Base-by-base conservation (phyloP, 64 coral and sea anemone genomes). In the Stichodactyla helianthus region DNA sequence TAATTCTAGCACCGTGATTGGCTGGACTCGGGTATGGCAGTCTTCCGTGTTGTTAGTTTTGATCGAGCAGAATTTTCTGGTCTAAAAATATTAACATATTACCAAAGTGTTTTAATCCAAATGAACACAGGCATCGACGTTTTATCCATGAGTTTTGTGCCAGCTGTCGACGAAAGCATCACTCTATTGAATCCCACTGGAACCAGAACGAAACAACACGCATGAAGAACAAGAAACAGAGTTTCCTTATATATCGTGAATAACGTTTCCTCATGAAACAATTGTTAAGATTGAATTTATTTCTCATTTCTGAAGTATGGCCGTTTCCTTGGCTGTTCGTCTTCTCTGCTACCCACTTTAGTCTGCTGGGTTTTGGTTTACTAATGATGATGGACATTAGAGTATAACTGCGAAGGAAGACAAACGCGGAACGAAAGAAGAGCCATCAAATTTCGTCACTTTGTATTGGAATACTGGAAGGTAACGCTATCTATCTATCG, bases 301-400 rank as follows among this genome's bases (percentile, higher is more conserved):
- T 93, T 89, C 88, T 97, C 59, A 97, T 97, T 70, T 87, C 85
- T 11, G 91, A 97, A 82, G 81, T 89, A 80, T 97, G 94, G 94
- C 91, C 91, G 7, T 84, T 84, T 58, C 88, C 94, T 50, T 97
- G 94, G 94, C 83, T 97, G 55, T 68, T 90, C 26, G 51, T 89
- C 52, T 88, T 97, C 16, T 97, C 91, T 18, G 91, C 87, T 20
- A 79, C 79, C 61, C 92, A 97, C 77, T 97, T 97, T 87, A 90
- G 88, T 52, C 88, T 97, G 50, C 51, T 97, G 31, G 89, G 79
- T 44, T 76, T 97, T 85, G 94, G 91, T 53, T 68, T 97, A 65
- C 88, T 97, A 19, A 76, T 93, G 52, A 68, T 90, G 61, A 97
- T 97, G 85, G 94, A 93, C 64, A 79, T 97, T 59, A 84, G 94